Evolutionary conservation across 2,888 invertebrate species (phyloP), one percentile per base, ranked within the genome.

Genomic region (Congeria kusceri): DNA sequence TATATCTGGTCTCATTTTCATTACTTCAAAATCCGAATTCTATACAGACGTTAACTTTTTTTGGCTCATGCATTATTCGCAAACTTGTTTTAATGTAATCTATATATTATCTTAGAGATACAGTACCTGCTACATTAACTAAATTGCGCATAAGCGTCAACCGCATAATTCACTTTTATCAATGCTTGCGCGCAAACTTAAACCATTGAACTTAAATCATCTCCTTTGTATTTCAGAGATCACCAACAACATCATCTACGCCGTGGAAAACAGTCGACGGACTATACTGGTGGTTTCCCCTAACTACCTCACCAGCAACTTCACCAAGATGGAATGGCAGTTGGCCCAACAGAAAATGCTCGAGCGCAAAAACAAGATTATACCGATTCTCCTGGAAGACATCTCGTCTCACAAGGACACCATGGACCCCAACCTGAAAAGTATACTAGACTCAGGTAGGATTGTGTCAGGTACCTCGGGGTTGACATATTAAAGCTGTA

Each of bases 241-340:
- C 9, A 53, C 53, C 20, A 53, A 53, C 53, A 53, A 53, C 53
- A 53, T 53, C 53, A 53, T 53, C 53, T 25, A 53, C 53, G 53
- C 53, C 5, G 53, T 53, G 25, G 53, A 53, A 18, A 53, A 53
- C 25, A 53, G 53, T 25, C 20, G 53, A 9, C 20, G 53, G 9
- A 53, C 53, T 1, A 53, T 53, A 9, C 53, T 53, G 5, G 9
- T 53, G n/a, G 20, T 53, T 20, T 53, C 53, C 53, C 53, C 53
- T 23, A 5, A 53, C 53, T 53, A 53, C 20, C 25, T 53, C 23
- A 25, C 53, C 13, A 23, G 23, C 20, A 53, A 53, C 53, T 53
- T 53, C 25, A 25, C 53, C 53, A 53, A 53, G 53, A 23, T 53
- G 20, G 53, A 53, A 20, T 53, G 53, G 53, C 53, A 53, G 53